phyloP scores from a whole-genome alignment of 37 sponge, comb jelly and placozoan species.

The Spongia lamella region DNA sequence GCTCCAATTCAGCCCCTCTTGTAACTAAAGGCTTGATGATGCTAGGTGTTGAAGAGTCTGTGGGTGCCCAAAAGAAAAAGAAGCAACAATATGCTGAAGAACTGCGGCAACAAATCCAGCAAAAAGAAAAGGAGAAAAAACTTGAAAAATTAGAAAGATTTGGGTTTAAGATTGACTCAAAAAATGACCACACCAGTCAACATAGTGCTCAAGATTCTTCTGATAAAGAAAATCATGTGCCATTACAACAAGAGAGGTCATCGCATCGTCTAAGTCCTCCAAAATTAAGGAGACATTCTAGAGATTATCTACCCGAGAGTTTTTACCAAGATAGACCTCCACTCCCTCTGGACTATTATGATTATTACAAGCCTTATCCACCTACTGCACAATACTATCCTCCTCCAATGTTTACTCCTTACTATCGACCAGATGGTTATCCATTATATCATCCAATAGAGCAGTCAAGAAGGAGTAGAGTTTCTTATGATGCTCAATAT shows the following conservation, averaged over 20 bases:
- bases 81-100: constrained; percentile 68
- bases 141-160: neutral
- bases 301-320: too few relatives aligned
- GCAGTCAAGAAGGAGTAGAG: neutral
- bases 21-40: neutral
- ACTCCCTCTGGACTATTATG: neutral
- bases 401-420: neutral
- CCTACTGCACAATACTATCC: neutral
- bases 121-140: constrained; percentile 23
- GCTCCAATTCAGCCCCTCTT: too few relatives aligned
- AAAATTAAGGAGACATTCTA: too few relatives aligned
- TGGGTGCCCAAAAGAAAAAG: constrained; percentile 17
- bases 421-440: neutral
- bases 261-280: too few relatives aligned
- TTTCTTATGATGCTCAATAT: neutral
- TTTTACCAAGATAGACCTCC: neutral
- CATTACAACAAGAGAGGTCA: too few relatives aligned
- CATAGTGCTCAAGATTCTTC: too few relatives aligned
- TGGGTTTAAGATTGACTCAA: too few relatives aligned
- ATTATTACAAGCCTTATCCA: neutral
- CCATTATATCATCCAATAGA: neutral
- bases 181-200: too few relatives aligned
- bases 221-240: too few relatives aligned
- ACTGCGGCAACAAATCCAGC: constrained; percentile 55
- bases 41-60: constrained; percentile 9